Percentiles rank a stretch among this genome's conserved stretches.
phyloP scores from a whole-genome alignment of 2,113 vertebrate genomes.

The Chloropsis hardwickii region DNA sequence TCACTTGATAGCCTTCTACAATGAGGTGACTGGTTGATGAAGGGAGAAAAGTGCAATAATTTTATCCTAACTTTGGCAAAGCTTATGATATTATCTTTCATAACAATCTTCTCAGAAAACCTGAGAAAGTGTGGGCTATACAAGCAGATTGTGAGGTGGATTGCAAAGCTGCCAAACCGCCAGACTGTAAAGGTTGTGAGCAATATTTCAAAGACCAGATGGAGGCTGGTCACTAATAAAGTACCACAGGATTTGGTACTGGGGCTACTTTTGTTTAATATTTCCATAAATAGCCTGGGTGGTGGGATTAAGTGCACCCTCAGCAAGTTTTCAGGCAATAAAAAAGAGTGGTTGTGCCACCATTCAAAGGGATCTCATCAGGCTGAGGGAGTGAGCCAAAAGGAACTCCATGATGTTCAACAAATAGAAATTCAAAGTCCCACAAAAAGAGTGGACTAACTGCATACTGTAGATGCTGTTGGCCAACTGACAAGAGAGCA shows the following conservation, averaged over 20 bases:
- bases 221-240: not conserved
- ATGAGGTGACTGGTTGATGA: not conserved
- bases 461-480: fast-evolving
- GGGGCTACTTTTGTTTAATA: not conserved
- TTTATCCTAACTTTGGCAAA: not conserved
- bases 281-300: not conserved
- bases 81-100: not conserved
- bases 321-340: not conserved
- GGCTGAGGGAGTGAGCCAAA: not conserved
- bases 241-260: not conserved
- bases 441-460: fast-evolving
- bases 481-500: not conserved
- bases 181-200: not conserved
- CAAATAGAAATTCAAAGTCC: not conserved
- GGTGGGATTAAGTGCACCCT: not conserved
- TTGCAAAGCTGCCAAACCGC: not conserved
- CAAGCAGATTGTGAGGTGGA: not conserved
- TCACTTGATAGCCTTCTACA: not conserved
- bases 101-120: not conserved
- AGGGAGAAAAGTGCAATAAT: not conserved
- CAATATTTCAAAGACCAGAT: not conserved
- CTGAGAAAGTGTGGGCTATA: not conserved
- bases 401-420: not conserved
- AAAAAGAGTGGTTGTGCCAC: not conserved
- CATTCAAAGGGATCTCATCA: not conserved